Base-by-base conservation (phyloP, 2,797 vertebrate genomes). In the Pantherophis vulpinus region DNA sequence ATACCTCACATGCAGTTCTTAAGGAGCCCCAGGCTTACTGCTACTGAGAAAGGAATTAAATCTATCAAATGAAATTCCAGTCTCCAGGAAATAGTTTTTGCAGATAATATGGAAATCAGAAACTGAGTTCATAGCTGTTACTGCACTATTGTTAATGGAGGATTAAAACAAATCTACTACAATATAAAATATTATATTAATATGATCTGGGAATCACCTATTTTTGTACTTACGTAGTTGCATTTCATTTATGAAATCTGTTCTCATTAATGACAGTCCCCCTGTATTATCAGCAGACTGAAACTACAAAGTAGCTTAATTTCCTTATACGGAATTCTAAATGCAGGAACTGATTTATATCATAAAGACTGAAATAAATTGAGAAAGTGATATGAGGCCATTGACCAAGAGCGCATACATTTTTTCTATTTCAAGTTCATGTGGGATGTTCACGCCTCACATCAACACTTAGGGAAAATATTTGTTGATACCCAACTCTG, bases 401-500 rank as follows among this genome's bases (percentile, higher is more conserved):
- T 27, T 2, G 90, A 47, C 92, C 2, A 87, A 83, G 87, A 94
- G 93, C 94, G 66, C 11, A 66, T 88, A 55, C 91, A 1, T 13
- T 95, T 54, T 86, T 5, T 58, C 70, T 0, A 60, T 93, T 93
- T 92, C 61, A 63, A 51, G n/a, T 86, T 94, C 79, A 92, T 4
- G 20, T 14, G 20, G 18, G 18, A 18, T 20, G 66, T 93, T 91
- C 18, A 59, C 42, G 86, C 37, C 0, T 0, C 91, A 23, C 9
- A 79, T 92, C 94, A 88, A 79, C 89, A 95, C 23, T 37, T 93
- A 86, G 60, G 60, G 60, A 56, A 59, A 83, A 0, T 91, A 2
- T 86, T 92, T 94, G 86, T 25, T 90, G 61, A 54, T 54, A 60
- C 20, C 92, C 91, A 47, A 54, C 16, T 83, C 89, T 58, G 1